Evolutionary conservation across 2,797 vertebrate genomes (phyloP).

Genomic region (Ctenopoma kingsleyae): DNA sequence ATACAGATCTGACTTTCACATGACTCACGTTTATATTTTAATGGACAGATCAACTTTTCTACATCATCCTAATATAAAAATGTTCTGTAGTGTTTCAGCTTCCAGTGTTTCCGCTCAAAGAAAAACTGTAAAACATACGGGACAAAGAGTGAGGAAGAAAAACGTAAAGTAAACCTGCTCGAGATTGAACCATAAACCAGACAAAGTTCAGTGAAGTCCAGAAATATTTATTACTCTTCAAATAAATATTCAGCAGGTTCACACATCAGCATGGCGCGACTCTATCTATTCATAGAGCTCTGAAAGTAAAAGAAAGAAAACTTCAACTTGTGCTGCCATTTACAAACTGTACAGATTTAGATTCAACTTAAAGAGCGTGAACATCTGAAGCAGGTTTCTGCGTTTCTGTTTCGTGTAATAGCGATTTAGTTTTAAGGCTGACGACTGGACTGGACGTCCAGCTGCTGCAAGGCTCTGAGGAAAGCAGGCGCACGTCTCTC

Average conservation of each 20-base stretch:
- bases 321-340: slow-evolving; percentile 10
- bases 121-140: too few relatives aligned
- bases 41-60: too few relatives aligned
- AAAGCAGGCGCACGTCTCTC: background rate
- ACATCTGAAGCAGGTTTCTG: slow-evolving; percentile 9
- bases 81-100: too few relatives aligned
- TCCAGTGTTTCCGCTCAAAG: too few relatives aligned
- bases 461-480: slow-evolving; percentile 37
- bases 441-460: slow-evolving; percentile 41
- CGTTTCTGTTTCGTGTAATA: background rate
- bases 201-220: slow-evolving; percentile 36
- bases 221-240: slow-evolving; percentile 79
- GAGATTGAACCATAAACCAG: background rate
- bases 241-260: slow-evolving; percentile 81
- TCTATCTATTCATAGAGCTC: slow-evolving; percentile 44
- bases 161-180: too few relatives aligned
- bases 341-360: slow-evolving; percentile 25
- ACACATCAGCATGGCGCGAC: slow-evolving; percentile 65
- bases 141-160: too few relatives aligned
- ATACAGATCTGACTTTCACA: too few relatives aligned
- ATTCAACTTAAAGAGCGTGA: slow-evolving; percentile 16
- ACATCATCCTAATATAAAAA: too few relatives aligned
- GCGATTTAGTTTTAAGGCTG: slow-evolving; percentile 69
- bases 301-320: slow-evolving; percentile 32
- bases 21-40: too few relatives aligned